These are phyloP conservation scores for Aphelinus atriplicis DNA, from an alignment of 1,140 invertebrate genomes.

Conservation along the genomic window DNA sequence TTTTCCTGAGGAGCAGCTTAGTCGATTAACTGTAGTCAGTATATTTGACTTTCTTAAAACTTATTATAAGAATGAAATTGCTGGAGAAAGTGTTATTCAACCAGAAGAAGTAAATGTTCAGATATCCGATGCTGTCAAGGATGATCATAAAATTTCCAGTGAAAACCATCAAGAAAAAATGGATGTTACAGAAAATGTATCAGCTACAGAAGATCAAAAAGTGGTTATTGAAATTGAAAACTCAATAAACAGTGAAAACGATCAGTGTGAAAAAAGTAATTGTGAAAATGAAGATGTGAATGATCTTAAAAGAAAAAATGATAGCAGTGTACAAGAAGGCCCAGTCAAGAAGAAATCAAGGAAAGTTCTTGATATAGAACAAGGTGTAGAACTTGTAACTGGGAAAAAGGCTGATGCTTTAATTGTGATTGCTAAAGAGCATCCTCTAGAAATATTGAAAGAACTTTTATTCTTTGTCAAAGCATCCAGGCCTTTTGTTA, in stretches of 20 bases:
- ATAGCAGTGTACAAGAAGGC: constrained; percentile 30
- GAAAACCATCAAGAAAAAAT: constrained; percentile 12
- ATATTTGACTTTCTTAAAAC: constrained; percentile 77
- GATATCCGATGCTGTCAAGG: not conserved
- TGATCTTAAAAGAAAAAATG: constrained; percentile 37
- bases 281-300: constrained; percentile 16
- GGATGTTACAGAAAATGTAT: not conserved
- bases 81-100: constrained; percentile 1
- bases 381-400: constrained; percentile 69
- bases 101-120: not conserved
- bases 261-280: constrained; percentile 36
- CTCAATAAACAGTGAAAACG: constrained; percentile 2
- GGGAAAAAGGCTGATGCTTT: constrained; percentile 78
- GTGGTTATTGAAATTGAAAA: not conserved
- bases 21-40: constrained; percentile 76
- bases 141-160: constrained; percentile 9
- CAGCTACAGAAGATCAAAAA: not conserved
- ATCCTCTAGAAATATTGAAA: constrained; percentile 82
- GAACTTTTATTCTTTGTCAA: constrained; percentile 80
- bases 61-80: constrained; percentile 60
- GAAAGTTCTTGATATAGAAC: constrained; percentile 75
- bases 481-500: constrained; percentile 83
- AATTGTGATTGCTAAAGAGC: constrained; percentile 82
- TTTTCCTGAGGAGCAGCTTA: constrained; percentile 73
- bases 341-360: constrained; percentile 67